Percentiles rank a stretch among this genome's conserved stretches.
phyloP scores from a whole-genome alignment of 2,797 vertebrate genomes.

The Artibeus jamaicensis region DNA sequence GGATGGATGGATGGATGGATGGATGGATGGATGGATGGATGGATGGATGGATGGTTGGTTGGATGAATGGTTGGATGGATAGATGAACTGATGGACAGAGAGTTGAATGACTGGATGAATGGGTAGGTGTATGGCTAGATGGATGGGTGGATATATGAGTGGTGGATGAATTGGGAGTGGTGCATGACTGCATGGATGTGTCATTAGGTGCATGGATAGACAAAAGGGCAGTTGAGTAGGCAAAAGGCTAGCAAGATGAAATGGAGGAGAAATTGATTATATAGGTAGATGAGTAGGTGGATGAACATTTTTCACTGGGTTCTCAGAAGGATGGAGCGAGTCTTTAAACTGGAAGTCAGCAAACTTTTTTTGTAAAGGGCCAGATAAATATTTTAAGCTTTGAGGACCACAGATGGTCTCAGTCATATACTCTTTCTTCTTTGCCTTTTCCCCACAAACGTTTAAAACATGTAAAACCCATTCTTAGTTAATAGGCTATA shows the following conservation, averaged over 20 bases:
- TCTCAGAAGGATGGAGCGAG: background rate
- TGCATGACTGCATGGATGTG: background rate
- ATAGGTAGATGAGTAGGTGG: background rate
- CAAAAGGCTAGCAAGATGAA: background rate
- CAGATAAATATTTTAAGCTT: background rate
- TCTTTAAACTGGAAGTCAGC: background rate
- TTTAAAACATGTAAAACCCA: background rate
- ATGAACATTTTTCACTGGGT: background rate
- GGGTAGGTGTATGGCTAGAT: background rate
- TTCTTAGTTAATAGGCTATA: background rate
- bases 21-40: no score
- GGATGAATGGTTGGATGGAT: accelerated
- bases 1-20: background rate
- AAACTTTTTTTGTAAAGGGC: background rate
- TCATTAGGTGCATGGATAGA: background rate
- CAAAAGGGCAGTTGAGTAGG: background rate
- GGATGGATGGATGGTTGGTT: background rate
- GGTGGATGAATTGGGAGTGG: background rate
- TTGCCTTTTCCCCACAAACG: background rate
- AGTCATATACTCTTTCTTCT: background rate
- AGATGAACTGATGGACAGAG: no score
- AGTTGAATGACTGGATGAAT: background rate
- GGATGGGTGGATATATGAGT: background rate
- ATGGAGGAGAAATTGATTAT: background rate
- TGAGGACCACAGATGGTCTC: background rate